Percentiles rank a stretch among this genome's conserved stretches.
Conservation (phyloP, 2,113 vertebrate genomes). For the Calonectris borealis region DNA sequence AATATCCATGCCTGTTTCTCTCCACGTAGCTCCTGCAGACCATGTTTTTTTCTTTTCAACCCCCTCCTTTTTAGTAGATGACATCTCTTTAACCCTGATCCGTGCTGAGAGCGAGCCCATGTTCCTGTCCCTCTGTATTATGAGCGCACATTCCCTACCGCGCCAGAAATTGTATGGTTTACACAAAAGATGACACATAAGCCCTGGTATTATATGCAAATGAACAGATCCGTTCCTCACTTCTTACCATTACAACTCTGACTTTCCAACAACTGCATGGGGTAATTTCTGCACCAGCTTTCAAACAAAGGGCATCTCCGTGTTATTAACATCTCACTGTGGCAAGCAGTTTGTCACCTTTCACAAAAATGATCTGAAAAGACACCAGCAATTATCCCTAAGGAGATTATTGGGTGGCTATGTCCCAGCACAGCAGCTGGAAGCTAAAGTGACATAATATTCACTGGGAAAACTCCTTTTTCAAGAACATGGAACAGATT, state of each 20-base stretch:
- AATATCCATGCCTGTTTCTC: background rate
- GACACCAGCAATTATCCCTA: conserved; percentile 79
- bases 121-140: conserved; percentile 29
- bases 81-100: background rate
- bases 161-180: conserved; percentile 70
- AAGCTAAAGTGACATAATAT: conserved; percentile 1
- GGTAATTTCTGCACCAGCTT: conserved; percentile 59
- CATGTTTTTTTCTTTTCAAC: background rate
- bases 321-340: conserved; percentile 76
- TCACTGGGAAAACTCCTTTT: conserved; percentile 15
- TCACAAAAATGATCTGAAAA: conserved; percentile 74
- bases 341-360: conserved; percentile 72
- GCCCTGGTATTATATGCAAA: conserved; percentile 77
- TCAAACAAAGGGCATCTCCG: conserved; percentile 66
- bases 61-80: background rate
- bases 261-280: conserved; percentile 58
- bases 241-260: conserved; percentile 26
- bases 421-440: conserved; percentile 49
- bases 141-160: conserved; percentile 12
- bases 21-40: background rate
- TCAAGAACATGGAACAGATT: background rate
- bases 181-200: conserved; percentile 52
- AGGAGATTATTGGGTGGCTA: conserved; percentile 67
- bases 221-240: conserved; percentile 18
- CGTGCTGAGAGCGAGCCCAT: background rate